Percentiles rank a stretch among this genome's conserved stretches.
phyloP scores from a whole-genome alignment of 2,888 invertebrate species.

The Aleiodes testaceus region DNA sequence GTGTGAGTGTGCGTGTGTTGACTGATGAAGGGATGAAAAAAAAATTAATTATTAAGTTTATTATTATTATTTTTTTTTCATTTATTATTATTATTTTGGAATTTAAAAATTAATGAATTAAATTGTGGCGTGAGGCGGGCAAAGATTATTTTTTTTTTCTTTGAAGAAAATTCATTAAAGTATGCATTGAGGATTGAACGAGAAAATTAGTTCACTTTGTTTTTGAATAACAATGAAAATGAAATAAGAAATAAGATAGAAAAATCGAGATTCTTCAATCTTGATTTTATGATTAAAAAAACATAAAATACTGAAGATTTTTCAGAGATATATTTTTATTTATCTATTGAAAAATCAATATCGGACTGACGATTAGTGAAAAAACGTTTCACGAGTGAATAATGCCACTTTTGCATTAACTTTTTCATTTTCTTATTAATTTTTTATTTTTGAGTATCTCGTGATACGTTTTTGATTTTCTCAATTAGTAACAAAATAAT shows the following conservation, averaged over 20 bases:
- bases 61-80: background rate
- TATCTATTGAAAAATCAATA: slow-evolving; percentile 52
- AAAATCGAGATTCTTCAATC: slow-evolving; percentile 1
- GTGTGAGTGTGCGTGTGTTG: slow-evolving; percentile 71
- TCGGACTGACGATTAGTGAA: slow-evolving; percentile 58
- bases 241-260: too few species aligned
- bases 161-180: background rate
- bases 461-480: background rate
- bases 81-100: slow-evolving; percentile 55
- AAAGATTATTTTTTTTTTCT: background rate
- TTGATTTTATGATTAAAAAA: too few species aligned
- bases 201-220: too few species aligned
- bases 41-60: slow-evolving; percentile 67
- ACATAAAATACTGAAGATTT: slow-evolving; percentile 13
- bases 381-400: slow-evolving; percentile 32
- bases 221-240: too few species aligned
- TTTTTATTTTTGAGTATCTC: background rate
- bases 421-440: background rate
- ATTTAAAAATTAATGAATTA: slow-evolving; percentile 58
- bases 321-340: slow-evolving; percentile 1
- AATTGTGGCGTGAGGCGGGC: slow-evolving; percentile 31
- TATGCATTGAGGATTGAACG: too few species aligned
- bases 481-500: slow-evolving; percentile 30
- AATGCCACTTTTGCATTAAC: background rate
- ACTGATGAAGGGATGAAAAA: slow-evolving; percentile 69